phyloP scores from a whole-genome alignment of 2,113 vertebrate genomes.

The Dromaius novaehollandiae region DNA sequence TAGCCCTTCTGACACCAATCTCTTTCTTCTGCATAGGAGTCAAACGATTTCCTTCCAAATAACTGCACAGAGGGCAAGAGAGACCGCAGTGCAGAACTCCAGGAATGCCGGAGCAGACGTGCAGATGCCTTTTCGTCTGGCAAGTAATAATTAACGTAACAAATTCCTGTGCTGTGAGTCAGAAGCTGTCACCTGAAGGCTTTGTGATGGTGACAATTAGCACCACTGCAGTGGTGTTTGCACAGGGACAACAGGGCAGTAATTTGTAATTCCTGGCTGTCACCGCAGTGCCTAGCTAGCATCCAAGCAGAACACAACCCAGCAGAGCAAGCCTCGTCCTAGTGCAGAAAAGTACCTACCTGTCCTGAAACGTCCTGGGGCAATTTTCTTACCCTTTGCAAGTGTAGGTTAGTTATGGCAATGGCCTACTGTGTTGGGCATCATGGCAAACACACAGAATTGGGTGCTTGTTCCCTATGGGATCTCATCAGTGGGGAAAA shows the following conservation, averaged over 20 bases:
- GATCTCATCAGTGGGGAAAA: not conserved
- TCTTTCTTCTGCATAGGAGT: slow-evolving; percentile 8
- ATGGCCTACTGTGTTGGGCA: not conserved
- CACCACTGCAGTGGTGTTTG: not conserved
- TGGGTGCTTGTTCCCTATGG: not conserved
- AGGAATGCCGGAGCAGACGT: not conserved
- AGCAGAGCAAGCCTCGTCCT: not conserved
- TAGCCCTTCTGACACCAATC: slow-evolving; percentile 30
- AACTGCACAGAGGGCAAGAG: not conserved
- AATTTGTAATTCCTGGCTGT: not conserved
- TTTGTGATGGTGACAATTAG: not conserved
- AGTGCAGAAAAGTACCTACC: not conserved
- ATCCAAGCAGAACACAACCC: not conserved
- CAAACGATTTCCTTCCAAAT: slow-evolving; percentile 15
- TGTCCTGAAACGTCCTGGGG: not conserved
- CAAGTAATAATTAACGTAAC: slow-evolving; percentile 35
- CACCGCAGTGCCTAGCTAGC: not conserved
- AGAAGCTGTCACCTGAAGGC: slow-evolving; percentile 40
- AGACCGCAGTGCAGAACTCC: not conserved
- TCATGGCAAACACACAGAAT: accelerated
- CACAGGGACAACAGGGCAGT: not conserved
- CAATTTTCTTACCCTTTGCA: not conserved
- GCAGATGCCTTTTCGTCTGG: not conserved
- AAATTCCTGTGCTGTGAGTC: not conserved
- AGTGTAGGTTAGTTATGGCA: not conserved